Base-by-base conservation (phyloP, 2,797 vertebrate species). In the Ptychadena robeensis region DNA sequence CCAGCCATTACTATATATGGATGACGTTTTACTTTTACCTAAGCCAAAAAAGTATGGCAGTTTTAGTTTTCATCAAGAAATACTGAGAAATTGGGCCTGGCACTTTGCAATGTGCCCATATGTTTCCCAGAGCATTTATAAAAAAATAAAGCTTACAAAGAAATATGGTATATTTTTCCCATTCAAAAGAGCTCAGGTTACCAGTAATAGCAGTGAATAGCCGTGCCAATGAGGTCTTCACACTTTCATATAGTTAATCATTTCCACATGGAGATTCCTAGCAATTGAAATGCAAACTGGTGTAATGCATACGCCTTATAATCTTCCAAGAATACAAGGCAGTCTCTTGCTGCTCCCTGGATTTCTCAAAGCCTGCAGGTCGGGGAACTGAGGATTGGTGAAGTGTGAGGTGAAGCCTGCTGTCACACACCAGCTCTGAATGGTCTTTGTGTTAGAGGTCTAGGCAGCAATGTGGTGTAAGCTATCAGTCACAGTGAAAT, bases 201-300 rank as follows among this genome's bases (percentile, higher is more conserved):
- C 48, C 81, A 48, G 73, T 63, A 69, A 77, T 35, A 71, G 73
- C 28, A 44, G 53, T 32, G 73, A 61, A 37, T 63, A 64, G 66
- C 73, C 31, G 11, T 77, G 81, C 73, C 73, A 82, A 53, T 57
- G 67, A 64, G 73, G 73, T 76, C 66, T 77, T 82, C 75, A 77
- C 81, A 82, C 73, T 77, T 82, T 53, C 66, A 82, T 82, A 40
- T 61, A 61, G 57, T 71, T 77, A 82, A 82, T 82, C 73, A 77
- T 68, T 59, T 82, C 81, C 81, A 82, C 67, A 77, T 77, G 81
- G 37, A 61, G 28, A 61, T 61, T 71, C 53, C 32, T 30, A 34
- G 67, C 53, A 77, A 82, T 61, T 44, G 37, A 37, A 75, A 75
- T 61, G 72, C 72, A 64, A 64, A 77, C 81, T 67, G n/a, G 35